Percentiles rank a stretch among this genome's conserved stretches.
Conservation (phyloP, 2,888 invertebrate species). For the Cantharis nigra region DNA sequence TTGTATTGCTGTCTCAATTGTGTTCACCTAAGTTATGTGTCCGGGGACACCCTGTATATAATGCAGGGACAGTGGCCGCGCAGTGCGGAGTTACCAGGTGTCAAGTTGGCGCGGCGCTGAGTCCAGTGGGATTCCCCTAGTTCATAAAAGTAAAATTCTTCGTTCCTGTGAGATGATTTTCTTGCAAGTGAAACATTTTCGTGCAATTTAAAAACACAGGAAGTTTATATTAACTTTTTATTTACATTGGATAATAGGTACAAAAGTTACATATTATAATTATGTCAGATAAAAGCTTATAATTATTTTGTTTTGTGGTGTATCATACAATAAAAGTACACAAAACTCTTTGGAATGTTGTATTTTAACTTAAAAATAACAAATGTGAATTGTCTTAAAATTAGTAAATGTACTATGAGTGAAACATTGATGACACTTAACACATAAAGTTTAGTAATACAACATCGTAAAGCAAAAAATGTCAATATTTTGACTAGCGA, state of each 20-base stretch:
- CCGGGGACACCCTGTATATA: no score
- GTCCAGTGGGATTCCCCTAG: no score
- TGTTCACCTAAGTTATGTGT: no score
- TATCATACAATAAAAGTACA: background rate
- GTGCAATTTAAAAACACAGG: background rate
- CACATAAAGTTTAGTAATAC: background rate
- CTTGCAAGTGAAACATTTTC: no score
- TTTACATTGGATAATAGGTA: constrained; percentile 4
- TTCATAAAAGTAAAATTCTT: no score
- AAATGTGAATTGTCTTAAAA: background rate
- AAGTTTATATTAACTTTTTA: background rate
- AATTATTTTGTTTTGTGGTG: background rate
- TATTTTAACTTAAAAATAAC: background rate
- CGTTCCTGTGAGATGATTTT: no score
- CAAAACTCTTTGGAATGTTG: background rate
- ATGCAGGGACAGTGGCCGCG: no score
- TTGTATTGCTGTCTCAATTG: no score
- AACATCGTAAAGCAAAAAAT: background rate
- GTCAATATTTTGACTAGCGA: background rate
- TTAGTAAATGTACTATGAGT: background rate
- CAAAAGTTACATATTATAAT: background rate
- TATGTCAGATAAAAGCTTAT: background rate
- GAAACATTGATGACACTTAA: background rate
- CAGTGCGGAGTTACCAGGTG: no score
- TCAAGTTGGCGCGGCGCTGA: no score